Evolutionary conservation across 2,797 vertebrate genomes (phyloP), one percentile per base, ranked within the genome.

Genomic region (Antrozous pallidus): DNA sequence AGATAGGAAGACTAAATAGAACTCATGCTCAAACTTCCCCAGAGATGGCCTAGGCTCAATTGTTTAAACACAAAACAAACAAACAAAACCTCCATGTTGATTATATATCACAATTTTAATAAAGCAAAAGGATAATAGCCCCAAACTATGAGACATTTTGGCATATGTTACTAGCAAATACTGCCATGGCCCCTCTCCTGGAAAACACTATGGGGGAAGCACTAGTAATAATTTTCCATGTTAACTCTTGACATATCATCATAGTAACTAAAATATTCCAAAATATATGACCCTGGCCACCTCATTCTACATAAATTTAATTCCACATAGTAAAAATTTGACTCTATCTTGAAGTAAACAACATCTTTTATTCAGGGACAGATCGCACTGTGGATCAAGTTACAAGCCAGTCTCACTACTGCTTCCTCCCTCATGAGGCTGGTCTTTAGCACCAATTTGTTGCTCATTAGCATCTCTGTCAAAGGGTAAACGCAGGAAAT

Each of bases 401-500:
- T 74, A n/a, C 33, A 84, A 31, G 10, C 11, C 45, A 18, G 5
- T 94, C 26, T 84, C 26, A 58, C n/a, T 47, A 47, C 33, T 77
- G 20, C 56, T 86, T 86, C n/a, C n/a, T 95, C 22, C 26, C 61
- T 90, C 42, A 49, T 22, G 33, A 70, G 54, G 13, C 12, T 67
- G 71, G 8, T 92, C 22, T 88, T 85, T 81, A 94, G 56, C 58
- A 70, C 33, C 49, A 74, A 85, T 95, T 95, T 94, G 36, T 88
- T 81, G n/a, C 42, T 94, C 78, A 91, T 94, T 95, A 95, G 14
- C 93, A 91, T 63, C 17, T 85, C 78, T 92, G 86, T 86, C 63
- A 96, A 91, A 88, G 69, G 91, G 42, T 90, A 94, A 94, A 88
- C 81, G 80, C 69, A 93, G 78, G 81, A 90, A 95, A 90, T 93